phyloP scores from a whole-genome alignment of 2,888 invertebrate species.

The Acanthoscelides obtectus region DNA sequence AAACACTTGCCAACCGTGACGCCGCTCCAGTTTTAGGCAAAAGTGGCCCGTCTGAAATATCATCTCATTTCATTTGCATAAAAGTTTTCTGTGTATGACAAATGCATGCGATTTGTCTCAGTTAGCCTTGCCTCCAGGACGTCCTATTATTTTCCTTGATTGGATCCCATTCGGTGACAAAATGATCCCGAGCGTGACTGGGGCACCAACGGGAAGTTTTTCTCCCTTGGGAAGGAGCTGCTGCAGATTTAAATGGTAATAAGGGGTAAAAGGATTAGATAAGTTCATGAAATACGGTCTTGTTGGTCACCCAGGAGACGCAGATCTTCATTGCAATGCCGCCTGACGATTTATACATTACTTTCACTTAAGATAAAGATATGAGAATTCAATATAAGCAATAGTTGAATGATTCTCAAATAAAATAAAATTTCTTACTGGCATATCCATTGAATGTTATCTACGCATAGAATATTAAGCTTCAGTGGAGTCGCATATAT shows the following conservation, averaged over 20 bases:
- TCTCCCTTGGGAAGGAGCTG: neutral
- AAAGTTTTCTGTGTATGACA: constrained; percentile 27
- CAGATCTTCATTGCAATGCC: neutral
- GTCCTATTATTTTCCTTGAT: constrained; percentile 44
- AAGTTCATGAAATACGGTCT: neutral
- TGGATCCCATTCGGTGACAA: constrained; percentile 44
- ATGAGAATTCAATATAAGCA: no score
- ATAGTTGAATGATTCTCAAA: no score
- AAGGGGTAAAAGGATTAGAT: neutral
- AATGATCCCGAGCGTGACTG: constrained; percentile 41
- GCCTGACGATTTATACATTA: neutral
- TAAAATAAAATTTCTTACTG: no score
- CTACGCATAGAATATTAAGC: no score
- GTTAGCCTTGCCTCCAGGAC: constrained; percentile 35
- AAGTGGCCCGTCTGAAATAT: constrained; percentile 23
- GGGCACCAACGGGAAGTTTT: constrained; percentile 13
- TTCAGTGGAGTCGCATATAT: no score
- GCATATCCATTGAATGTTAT: no score
- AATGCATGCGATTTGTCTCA: constrained; percentile 32
- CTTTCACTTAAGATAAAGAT: no score
- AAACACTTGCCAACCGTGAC: neutral
- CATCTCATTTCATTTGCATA: constrained; percentile 28
- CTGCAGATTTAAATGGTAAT: neutral
- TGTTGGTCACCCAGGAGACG: neutral
- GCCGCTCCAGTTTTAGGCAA: neutral